Base-by-base conservation (phyloP, 1,140 invertebrate genomes). In the Branchinecta lindahli region DNA sequence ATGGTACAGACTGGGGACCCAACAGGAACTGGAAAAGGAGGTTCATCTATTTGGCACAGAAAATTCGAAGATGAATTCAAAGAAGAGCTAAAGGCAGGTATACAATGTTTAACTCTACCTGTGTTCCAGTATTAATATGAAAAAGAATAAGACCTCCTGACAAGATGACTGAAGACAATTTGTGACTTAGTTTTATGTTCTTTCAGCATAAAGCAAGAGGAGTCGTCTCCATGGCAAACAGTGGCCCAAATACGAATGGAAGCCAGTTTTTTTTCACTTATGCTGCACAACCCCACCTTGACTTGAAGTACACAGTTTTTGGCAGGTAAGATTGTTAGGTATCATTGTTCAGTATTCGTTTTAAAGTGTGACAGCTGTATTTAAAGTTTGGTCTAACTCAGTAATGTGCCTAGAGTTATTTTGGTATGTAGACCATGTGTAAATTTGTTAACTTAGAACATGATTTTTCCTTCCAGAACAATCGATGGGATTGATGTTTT, bases 191-290 rank as follows among this genome's bases (percentile, higher is more conserved):
- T 20, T 45, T 46, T 46, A 71, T 45, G 46, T 69, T 67, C 9
- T 82, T 83, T 7, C 75, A 90, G 88, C 94, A 97, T 77, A 89
- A 85, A 76, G 81, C 84, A 8, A 83, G 94, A 76, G 96, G 96
- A 5, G 87, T 91, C 66, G 80, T 98, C 0, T 97, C 94, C 12
- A 97, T 98, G 94, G 96, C 96, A n/a, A 98, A 96, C 77, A 97
- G 92, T 82, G 95, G 95, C 20, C 92, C 94, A 12, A 96, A 98
- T 78, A 92, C 92, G n/a, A 99, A 98, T 84, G 90, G 87, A n/a
- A 95, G 92, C 75, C 96, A 99, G 79, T 99, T 98, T 81, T 99
- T 98, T 76, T 90, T 98, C 72, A 90, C 91, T 0, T 98, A 97
- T 80, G 86, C 84, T 7, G 87, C 93, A 72, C 94, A 98, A 75